Conservation (phyloP, 2,888 invertebrate species). For the Plebejus anna region DNA sequence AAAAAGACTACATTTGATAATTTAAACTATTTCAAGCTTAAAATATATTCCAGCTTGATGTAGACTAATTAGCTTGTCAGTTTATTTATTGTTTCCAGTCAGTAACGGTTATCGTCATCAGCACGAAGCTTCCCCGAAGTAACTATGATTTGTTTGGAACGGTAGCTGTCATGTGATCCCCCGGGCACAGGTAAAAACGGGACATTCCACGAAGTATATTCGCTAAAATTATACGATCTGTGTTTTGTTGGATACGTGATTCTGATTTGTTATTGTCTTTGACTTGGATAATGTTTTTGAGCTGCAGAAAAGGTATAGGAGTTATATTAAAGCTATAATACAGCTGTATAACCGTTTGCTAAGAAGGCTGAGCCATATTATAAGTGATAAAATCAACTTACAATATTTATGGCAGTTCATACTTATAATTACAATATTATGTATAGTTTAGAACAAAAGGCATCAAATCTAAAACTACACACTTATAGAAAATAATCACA, state of each 20-base stretch:
- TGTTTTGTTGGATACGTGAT: constrained; percentile 12
- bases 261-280: background rate
- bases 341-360: too few species aligned
- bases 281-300: background rate
- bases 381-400: too few species aligned
- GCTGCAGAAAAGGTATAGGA: background rate
- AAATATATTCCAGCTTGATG: background rate
- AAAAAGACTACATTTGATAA: too few species aligned
- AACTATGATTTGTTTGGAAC: background rate
- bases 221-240: constrained; percentile 5
- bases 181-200: constrained; percentile 9
- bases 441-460: too few species aligned
- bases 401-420: too few species aligned
- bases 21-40: too few species aligned
- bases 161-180: constrained; percentile 15
- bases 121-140: constrained; percentile 4
- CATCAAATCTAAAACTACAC: too few species aligned
- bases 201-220: constrained; percentile 15
- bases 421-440: too few species aligned
- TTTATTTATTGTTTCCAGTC: background rate
- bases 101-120: background rate
- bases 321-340: too few species aligned
- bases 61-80: background rate
- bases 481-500: too few species aligned
- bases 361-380: too few species aligned